phyloP scores from a whole-genome alignment of 2,888 invertebrate species.

The Eupsilia transversa region DNA sequence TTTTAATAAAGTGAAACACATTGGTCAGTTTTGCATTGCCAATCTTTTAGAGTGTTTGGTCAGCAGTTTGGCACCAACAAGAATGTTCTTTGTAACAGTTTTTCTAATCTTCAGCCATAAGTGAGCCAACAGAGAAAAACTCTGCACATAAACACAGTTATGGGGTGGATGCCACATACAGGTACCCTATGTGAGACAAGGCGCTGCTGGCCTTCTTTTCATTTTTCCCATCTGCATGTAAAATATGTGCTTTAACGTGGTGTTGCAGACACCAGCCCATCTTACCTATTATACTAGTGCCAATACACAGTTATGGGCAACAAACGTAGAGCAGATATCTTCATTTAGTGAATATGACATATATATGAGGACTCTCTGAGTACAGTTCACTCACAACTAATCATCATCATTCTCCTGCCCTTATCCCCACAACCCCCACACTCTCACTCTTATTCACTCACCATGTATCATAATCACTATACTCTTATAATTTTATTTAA shows the following conservation, averaged over 20 bases:
- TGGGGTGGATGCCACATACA: neutral
- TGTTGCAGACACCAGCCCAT: no score
- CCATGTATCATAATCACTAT: no score
- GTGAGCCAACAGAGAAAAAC: neutral
- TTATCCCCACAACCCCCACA: no score
- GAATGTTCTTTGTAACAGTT: neutral
- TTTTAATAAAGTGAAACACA: neutral
- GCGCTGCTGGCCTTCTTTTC: neutral
- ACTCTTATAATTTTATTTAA: no score
- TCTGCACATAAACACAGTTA: neutral
- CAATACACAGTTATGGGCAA: no score
- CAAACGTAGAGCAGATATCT: no score
- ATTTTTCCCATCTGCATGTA: neutral
- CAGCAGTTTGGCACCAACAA: neutral
- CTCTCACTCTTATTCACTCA: no score
- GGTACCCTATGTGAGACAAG: neutral
- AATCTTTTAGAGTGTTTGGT: neutral
- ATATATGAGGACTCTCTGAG: neutral
- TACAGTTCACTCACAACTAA: neutral
- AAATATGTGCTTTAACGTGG: neutral
- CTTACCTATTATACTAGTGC: no score
- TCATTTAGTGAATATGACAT: no score
- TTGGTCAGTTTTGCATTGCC: no score
- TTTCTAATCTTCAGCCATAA: neutral
- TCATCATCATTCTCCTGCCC: no score